Percentiles rank a stretch among this genome's conserved stretches.
Conservation (phyloP, 35 echinoderm and acorn worm genomes). For the Eucidaris tribuloides region DNA sequence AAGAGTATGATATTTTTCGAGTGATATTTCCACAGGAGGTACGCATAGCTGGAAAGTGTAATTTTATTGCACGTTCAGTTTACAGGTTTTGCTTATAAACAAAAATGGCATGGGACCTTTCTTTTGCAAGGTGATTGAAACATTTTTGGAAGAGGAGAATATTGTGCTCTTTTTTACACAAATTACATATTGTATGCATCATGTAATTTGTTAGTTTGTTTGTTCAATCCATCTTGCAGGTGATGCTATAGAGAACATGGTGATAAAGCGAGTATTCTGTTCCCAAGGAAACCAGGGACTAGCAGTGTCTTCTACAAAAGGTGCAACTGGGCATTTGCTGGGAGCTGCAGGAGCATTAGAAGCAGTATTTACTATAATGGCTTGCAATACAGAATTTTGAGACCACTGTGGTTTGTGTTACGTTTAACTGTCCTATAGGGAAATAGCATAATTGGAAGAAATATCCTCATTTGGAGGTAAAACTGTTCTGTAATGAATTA, state of each 20-base stretch:
- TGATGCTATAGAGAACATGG: constrained; percentile 87
- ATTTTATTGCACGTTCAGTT: too few relatives aligned
- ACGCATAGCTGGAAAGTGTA: too few relatives aligned
- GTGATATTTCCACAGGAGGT: too few relatives aligned
- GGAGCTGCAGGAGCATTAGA: constrained; percentile 91
- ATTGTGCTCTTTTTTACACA: too few relatives aligned
- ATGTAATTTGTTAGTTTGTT: too few relatives aligned
- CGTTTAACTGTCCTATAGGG: background rate
- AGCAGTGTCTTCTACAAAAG: constrained; percentile 90
- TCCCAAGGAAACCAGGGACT: constrained; percentile 2
- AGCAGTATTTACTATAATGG: constrained; percentile 81
- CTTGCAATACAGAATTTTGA: constrained; percentile 61
- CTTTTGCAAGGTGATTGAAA: too few relatives aligned
- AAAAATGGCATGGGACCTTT: too few relatives aligned
- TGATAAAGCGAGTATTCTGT: constrained; percentile 65
- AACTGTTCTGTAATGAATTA: background rate
- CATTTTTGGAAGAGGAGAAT: too few relatives aligned
- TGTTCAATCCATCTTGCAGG: too few relatives aligned
- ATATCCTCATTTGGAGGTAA: background rate
- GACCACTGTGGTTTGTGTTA: background rate
- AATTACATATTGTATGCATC: too few relatives aligned
- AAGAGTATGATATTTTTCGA: too few relatives aligned
- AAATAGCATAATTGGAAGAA: background rate
- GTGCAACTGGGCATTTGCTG: constrained; percentile 83
- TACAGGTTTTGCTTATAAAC: too few relatives aligned